Evolutionary conservation across 1,140 invertebrate species (phyloP).

Genomic region (Teleopsis dalmanni): DNA sequence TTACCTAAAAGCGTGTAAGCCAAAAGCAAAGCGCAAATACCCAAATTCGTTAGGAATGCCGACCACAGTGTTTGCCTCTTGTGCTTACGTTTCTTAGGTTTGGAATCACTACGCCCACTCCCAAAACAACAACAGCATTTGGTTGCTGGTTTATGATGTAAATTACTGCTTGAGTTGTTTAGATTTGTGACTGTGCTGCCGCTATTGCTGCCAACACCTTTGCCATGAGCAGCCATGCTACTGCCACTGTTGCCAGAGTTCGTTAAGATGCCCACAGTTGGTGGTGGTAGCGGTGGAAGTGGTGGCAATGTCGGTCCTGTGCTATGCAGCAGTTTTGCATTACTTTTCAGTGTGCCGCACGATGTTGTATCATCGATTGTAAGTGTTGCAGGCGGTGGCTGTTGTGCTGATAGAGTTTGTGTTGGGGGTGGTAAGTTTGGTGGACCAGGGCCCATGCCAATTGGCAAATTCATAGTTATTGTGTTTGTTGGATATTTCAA

Average conservation of each 20-base stretch:
- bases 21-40: constrained; percentile 77
- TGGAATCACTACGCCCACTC: constrained; percentile 16
- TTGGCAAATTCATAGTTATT: constrained; percentile 1
- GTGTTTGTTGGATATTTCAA: constrained; percentile 9
- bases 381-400: constrained; percentile 15
- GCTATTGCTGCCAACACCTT: not conserved
- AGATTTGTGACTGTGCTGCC: constrained; percentile 13
- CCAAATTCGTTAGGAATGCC: constrained; percentile 75
- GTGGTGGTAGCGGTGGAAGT: not conserved
- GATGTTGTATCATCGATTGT: constrained; percentile 9
- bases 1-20: constrained; percentile 74
- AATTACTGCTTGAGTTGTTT: constrained; percentile 5
- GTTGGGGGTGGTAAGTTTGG: not conserved
- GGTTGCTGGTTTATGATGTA: constrained; percentile 5
- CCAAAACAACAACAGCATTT: constrained; percentile 35
- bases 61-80: constrained; percentile 43
- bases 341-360: constrained; percentile 10
- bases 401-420: constrained; percentile 13
- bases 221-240: constrained; percentile 6
- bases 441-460: constrained; percentile 11
- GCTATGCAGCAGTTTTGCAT: constrained; percentile 4
- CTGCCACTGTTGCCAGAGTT: constrained; percentile 16
- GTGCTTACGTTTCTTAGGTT: constrained; percentile 27
- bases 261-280: not conserved
- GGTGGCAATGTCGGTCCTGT: not conserved